phyloP scores from a whole-genome alignment of 37 sponge, comb jelly and placozoan genomes.

The Geodia barretti region DNA sequence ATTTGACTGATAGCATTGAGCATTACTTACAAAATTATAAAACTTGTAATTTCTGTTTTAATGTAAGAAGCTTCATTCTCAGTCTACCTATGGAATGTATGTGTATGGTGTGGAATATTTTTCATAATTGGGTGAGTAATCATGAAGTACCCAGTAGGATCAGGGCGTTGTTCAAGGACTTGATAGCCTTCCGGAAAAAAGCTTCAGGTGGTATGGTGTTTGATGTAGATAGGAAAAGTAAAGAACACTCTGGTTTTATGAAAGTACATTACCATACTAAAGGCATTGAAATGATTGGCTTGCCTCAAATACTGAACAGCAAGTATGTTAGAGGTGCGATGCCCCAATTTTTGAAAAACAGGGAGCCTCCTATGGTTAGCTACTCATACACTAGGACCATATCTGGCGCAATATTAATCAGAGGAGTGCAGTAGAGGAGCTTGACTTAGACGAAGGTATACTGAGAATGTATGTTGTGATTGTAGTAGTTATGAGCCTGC shows the following conservation, averaged over 20 bases:
- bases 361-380: slow-evolving; percentile 1
- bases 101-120: background rate
- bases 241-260: background rate
- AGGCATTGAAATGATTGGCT: background rate
- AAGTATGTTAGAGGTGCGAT: background rate
- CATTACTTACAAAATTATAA: background rate
- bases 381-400: background rate
- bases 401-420: background rate
- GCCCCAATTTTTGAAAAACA: background rate
- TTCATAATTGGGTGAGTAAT: background rate
- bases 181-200: background rate
- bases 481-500: background rate
- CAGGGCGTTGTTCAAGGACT: background rate
- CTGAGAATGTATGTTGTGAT: background rate
- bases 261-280: background rate
- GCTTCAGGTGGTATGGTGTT: background rate
- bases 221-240: background rate
- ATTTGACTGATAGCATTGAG: background rate
- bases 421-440: background rate
- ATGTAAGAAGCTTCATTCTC: background rate
- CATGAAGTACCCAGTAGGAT: background rate
- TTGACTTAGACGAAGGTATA: background rate
- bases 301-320: background rate
- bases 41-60: background rate
- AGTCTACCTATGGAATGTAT: background rate